These are phyloP conservation scores for Hestina assimilis DNA, from an alignment of 1,140 invertebrate genomes.

Conservation along the genomic window DNA sequence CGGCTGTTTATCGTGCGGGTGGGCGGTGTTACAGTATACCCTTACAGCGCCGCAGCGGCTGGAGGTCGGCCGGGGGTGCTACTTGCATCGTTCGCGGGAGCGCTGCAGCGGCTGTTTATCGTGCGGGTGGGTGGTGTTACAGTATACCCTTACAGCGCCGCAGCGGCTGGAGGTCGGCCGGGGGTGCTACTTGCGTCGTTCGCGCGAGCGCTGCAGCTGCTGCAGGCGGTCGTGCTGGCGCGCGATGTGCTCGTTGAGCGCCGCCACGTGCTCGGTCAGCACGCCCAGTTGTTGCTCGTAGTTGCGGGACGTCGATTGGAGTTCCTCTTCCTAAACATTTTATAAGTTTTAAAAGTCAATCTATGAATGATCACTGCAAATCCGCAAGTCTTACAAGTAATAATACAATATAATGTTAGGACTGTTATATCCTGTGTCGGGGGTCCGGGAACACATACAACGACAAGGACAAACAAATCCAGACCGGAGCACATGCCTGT, in stretches of 20 bases:
- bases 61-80: not conserved
- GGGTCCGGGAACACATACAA: no score
- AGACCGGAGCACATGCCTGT: no score
- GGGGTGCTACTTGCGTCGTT: constrained; percentile 43
- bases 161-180: not conserved
- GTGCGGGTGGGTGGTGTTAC: not conserved
- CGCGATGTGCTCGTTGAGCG: constrained; percentile 93
- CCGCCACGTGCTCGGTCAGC: constrained; percentile 94
- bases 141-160: not conserved
- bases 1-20: not conserved
- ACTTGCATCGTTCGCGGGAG: not conserved
- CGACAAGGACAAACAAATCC: no score
- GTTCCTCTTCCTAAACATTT: constrained; percentile 76
- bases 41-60: not conserved
- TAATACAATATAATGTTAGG: no score
- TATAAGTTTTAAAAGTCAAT: no score
- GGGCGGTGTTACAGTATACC: not conserved
- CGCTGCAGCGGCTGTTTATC: not conserved
- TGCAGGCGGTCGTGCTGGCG: constrained; percentile 21
- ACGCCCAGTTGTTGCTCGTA: constrained; percentile 94
- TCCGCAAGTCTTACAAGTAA: no score
- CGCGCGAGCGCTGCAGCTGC: constrained; percentile 69
- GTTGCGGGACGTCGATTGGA: constrained; percentile 84
- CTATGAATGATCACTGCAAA: no score
- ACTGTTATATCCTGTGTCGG: no score